Conservation (phyloP, 2,113 vertebrate genomes). For the Apistogramma diplotaenia region DNA sequence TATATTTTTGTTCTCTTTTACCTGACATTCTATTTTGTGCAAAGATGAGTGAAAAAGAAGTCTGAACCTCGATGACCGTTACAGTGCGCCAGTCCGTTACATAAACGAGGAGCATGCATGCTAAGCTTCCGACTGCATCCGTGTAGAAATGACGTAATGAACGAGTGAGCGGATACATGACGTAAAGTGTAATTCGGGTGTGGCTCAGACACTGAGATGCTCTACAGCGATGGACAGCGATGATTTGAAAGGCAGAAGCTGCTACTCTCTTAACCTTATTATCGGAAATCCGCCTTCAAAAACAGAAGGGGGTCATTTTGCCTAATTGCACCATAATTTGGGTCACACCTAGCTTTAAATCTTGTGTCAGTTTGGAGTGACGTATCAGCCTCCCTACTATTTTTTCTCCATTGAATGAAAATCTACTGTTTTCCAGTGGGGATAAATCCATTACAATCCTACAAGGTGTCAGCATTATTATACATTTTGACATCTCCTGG, state of each 20-base stretch:
- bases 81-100: constrained; percentile 33
- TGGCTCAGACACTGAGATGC: constrained; percentile 24
- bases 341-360: background rate
- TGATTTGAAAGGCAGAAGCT: constrained; percentile 31
- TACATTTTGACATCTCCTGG: constrained; percentile 27
- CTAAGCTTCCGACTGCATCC: constrained; percentile 30
- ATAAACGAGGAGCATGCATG: constrained; percentile 57
- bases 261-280: background rate
- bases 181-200: background rate
- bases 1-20: constrained; percentile 24
- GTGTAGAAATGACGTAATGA: constrained; percentile 8
- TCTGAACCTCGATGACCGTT: constrained; percentile 15
- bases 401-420: background rate
- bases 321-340: constrained; percentile 1
- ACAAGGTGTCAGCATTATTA: constrained; percentile 6
- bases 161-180: background rate
- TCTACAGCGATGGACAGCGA: constrained; percentile 11
- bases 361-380: background rate
- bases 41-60: constrained; percentile 36
- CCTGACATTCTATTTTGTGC: constrained; percentile 53
- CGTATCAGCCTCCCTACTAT: background rate
- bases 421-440: background rate
- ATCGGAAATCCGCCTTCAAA: background rate
- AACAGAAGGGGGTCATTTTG: background rate
- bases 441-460: constrained; percentile 7